Conservation (phyloP, 2,888 invertebrate genomes). For the Agriopis marginaria region DNA sequence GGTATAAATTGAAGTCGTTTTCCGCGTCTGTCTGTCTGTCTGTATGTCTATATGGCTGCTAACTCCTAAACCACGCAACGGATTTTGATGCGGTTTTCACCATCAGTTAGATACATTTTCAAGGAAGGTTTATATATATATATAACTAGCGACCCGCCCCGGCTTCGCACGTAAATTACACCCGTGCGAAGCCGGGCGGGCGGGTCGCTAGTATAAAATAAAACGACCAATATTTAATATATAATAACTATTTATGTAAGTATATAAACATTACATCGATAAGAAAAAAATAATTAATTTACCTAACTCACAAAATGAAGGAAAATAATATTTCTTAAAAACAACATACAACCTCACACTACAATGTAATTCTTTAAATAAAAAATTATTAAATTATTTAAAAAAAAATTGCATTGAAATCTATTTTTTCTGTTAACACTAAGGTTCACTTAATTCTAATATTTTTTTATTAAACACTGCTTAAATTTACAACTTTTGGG, state of each 20-base stretch:
- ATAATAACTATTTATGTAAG: constrained; percentile 86
- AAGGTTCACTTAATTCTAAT: constrained; percentile 63
- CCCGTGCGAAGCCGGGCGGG: no score
- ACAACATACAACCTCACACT: constrained; percentile 83
- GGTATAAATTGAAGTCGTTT: no score
- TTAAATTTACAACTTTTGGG: constrained; percentile 77
- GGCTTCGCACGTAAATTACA: no score
- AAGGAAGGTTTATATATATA: no score
- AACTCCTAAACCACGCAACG: no score
- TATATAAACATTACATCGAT: constrained; percentile 86
- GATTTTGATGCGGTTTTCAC: no score
- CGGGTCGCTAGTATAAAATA: no score
- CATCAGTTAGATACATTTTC: no score
- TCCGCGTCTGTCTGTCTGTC: no score
- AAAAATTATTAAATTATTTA: constrained; percentile 64
- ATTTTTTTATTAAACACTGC: constrained; percentile 62
- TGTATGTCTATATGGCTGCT: no score
- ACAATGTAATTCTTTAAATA: constrained; percentile 65
- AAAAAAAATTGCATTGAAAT: constrained; percentile 54
- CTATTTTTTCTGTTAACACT: constrained; percentile 57
- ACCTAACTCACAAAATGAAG: constrained; percentile 77
- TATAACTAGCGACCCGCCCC: no score
- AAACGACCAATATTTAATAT: constrained; percentile 78
- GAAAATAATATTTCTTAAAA: constrained; percentile 56
- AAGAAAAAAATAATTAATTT: constrained; percentile 84